Evolutionary conservation across 2,113 vertebrate genomes (phyloP).

Genomic region (Oceanites oceanicus): DNA sequence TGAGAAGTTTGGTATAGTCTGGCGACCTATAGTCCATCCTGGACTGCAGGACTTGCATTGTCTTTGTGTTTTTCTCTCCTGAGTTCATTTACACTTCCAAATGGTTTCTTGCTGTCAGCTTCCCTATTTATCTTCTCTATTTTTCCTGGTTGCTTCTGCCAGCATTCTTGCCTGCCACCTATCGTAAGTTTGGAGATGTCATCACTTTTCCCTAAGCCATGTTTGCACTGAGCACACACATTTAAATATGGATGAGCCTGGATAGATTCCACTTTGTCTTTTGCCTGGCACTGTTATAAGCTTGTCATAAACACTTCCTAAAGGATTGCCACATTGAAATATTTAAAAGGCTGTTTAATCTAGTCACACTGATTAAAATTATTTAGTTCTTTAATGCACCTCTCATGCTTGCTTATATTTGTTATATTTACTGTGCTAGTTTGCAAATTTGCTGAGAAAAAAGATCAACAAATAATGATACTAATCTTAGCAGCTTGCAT

Average conservation of each 20-base stretch:
- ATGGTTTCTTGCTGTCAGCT: neutral
- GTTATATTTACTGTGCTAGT: neutral
- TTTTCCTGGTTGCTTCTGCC: neutral
- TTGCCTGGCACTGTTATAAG: constrained; percentile 62
- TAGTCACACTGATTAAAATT: constrained; percentile 55
- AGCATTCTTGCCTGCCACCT: constrained; percentile 59
- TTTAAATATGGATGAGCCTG: constrained; percentile 72
- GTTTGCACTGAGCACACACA: constrained; percentile 42
- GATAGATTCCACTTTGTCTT: constrained; percentile 69
- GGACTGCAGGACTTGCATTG: neutral
- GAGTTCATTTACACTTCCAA: neutral
- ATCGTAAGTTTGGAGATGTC: constrained; percentile 47
- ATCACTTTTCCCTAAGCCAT: neutral
- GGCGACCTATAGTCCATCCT: rapidly evolving
- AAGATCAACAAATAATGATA: constrained; percentile 15
- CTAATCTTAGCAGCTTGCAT: neutral
- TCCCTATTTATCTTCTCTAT: neutral
- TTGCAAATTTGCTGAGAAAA: constrained; percentile 6
- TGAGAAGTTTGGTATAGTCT: neutral
- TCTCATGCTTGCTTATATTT: neutral
- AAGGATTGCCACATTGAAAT: constrained; percentile 65
- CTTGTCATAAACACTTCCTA: constrained; percentile 70
- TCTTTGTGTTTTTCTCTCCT: neutral
- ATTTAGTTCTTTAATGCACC: constrained; percentile 32
- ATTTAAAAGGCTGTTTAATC: constrained; percentile 65